phyloP scores from a whole-genome alignment of 2,113 vertebrate species.

The Porphyrio hochstetteri region DNA sequence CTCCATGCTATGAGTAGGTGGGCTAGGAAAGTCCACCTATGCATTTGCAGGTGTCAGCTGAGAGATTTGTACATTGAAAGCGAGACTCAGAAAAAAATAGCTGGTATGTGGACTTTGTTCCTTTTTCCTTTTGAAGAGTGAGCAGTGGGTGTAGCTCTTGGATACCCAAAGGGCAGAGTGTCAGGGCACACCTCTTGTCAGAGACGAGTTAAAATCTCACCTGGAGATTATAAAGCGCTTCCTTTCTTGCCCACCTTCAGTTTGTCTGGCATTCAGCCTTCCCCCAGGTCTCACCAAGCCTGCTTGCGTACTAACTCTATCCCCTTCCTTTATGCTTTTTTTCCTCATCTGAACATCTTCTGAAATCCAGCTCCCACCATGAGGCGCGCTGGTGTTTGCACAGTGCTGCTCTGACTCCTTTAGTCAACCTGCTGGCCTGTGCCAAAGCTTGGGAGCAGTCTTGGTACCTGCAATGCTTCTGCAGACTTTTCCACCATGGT shows the following conservation, averaged over 20 bases:
- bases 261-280: background rate
- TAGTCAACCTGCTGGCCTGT: background rate
- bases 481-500: background rate
- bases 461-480: background rate
- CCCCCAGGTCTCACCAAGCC: background rate
- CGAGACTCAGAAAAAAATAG: background rate
- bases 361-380: background rate
- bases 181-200: background rate
- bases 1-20: background rate
- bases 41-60: background rate
- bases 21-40: rapidly evolving
- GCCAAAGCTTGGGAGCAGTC: rapidly evolving
- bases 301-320: background rate
- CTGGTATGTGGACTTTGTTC: background rate
- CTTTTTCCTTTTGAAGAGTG: conserved; percentile 11
- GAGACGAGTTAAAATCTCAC: background rate
- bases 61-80: background rate
- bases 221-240: background rate
- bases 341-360: background rate
- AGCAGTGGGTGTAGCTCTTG: background rate
- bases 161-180: background rate
- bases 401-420: background rate
- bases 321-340: background rate
- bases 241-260: background rate
- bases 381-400: rapidly evolving